phyloP scores from a whole-genome alignment of 2,888 invertebrate genomes.

The Andrena bucephala region DNA sequence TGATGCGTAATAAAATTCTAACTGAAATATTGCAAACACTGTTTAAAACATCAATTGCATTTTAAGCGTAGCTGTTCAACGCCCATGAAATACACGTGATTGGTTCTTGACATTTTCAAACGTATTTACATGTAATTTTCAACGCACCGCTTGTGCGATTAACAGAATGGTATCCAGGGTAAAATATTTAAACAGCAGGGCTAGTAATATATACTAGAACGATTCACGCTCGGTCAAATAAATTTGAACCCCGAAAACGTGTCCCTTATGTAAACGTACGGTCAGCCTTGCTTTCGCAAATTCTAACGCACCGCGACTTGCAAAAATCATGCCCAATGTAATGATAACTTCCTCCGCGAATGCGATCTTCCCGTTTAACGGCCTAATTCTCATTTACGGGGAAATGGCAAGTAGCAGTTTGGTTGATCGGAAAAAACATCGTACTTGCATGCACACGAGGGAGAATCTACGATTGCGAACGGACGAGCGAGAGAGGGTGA shows the following conservation, averaged over 20 bases:
- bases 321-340: background rate
- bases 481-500: slow-evolving; percentile 10
- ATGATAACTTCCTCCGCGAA: background rate
- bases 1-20: background rate
- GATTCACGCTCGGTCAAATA: too few species aligned
- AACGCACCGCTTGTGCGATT: too few species aligned
- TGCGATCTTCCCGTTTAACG: background rate
- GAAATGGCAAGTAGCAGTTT: background rate
- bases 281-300: background rate
- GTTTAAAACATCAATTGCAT: background rate
- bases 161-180: too few species aligned
- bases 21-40: background rate
- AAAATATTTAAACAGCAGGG: too few species aligned
- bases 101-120: too few species aligned
- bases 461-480: slow-evolving; percentile 11
- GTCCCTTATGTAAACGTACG: background rate
- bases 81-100: too few species aligned
- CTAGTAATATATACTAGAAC: too few species aligned
- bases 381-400: background rate
- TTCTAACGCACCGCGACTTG: background rate
- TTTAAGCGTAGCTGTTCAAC: background rate
- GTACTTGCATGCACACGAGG: background rate
- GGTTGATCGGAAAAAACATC: background rate
- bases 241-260: too few species aligned
- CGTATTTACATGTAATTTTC: too few species aligned